Evolutionary conservation across 2,797 vertebrate species (phyloP).

Genomic region (Nasua narica): DNA sequence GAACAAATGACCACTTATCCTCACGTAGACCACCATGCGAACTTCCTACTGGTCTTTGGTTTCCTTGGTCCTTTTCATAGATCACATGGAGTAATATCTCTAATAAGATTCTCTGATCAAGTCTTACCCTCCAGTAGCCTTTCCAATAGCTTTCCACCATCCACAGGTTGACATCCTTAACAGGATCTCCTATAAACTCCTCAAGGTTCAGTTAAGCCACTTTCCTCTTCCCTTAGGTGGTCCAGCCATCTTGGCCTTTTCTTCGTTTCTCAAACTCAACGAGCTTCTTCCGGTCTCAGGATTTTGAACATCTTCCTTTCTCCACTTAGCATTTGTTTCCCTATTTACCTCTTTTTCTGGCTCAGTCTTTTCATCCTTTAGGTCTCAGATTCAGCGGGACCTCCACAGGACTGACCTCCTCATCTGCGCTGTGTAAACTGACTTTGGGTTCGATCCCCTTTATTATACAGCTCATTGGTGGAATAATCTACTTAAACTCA

Average conservation of each 20-base stretch:
- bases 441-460: not conserved
- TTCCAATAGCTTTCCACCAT: not conserved
- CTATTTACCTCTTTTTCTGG: not conserved
- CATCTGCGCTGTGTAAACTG: not conserved
- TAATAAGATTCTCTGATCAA: not conserved
- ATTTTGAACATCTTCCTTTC: not conserved
- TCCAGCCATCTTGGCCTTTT: not conserved
- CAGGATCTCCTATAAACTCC: no score
- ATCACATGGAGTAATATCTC: not conserved
- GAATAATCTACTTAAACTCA: not conserved
- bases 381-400: not conserved
- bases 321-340: not conserved
- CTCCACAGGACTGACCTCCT: fast-evolving
- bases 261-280: not conserved
- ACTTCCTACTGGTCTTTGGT: not conserved
- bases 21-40: no score
- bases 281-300: not conserved
- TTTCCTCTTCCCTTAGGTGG: not conserved
- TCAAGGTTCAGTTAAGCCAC: not conserved
- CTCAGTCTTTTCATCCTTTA: not conserved
- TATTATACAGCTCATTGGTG: not conserved
- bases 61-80: not conserved
- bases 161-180: no score
- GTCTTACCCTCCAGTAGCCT: not conserved
- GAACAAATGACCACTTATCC: not conserved